phyloP scores from a whole-genome alignment of 2,888 invertebrate genomes.

The Pilophorus perplexus region DNA sequence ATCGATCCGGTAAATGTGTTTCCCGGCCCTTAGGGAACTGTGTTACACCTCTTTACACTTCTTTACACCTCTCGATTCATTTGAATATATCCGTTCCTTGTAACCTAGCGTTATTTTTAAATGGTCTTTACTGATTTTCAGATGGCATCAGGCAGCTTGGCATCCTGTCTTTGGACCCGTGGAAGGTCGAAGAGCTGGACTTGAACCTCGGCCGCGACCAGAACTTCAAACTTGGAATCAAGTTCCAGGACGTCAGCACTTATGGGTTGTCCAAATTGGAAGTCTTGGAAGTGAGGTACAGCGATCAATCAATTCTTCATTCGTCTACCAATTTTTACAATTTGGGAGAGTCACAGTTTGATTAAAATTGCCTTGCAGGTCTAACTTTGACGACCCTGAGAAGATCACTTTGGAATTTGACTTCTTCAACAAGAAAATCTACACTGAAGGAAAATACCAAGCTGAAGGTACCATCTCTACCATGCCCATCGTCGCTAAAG shows the following conservation, averaged over 20 bases:
- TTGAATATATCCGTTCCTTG: too few species aligned
- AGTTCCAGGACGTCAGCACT: conserved; percentile 48
- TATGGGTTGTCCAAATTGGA: conserved; percentile 49
- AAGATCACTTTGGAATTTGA: conserved; percentile 61
- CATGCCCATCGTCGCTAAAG: conserved; percentile 61
- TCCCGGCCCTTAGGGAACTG: too few species aligned
- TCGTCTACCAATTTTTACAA: not conserved
- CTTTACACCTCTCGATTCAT: too few species aligned
- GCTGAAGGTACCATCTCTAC: conserved; percentile 63
- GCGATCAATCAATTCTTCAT: not conserved
- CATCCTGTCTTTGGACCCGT: conserved; percentile 48
- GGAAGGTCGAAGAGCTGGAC: conserved; percentile 49
- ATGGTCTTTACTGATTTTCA: too few species aligned
- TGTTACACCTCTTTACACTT: too few species aligned
- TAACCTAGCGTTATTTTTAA: too few species aligned
- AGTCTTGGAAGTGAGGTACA: conserved; percentile 49
- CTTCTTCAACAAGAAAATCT: conserved; percentile 58
- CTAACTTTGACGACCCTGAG: conserved; percentile 58
- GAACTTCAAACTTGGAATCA: conserved; percentile 49
- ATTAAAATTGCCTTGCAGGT: conserved; percentile 52
- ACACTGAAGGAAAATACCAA: conserved; percentile 60
- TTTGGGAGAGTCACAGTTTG: too few species aligned
- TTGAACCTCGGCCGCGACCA: conserved; percentile 48
- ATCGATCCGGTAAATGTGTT: too few species aligned
- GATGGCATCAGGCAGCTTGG: conserved; percentile 46